Percentiles rank a stretch among this genome's conserved stretches.
These are phyloP conservation scores for Brachystomella parvula DNA, from an alignment of 1,140 invertebrate genomes.

Conservation along the genomic window DNA sequence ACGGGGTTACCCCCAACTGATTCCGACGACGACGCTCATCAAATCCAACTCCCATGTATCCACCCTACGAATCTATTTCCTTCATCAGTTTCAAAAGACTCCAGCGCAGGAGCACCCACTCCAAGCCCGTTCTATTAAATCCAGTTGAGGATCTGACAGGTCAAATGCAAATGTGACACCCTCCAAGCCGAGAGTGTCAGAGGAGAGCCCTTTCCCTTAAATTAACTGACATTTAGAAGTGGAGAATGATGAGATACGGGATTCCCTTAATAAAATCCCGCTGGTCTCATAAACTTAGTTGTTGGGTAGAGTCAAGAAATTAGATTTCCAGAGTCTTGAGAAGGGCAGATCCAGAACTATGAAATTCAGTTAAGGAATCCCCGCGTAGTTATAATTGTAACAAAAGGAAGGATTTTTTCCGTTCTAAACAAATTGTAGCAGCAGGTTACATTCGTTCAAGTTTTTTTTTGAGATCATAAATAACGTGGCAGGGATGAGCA, in stretches of 20 bases:
- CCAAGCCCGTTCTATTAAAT: neutral
- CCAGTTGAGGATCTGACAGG: neutral
- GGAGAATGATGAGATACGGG: neutral
- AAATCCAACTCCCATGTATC: neutral
- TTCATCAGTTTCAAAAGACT: neutral
- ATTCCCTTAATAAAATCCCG: neutral
- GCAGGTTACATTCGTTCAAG: conserved; percentile 2
- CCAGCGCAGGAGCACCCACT: neutral
- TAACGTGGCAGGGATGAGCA: too few relatives aligned
- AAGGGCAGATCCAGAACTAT: neutral
- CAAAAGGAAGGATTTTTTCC: neutral
- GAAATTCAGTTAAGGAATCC: conserved; percentile 4
- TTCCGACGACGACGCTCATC: too few relatives aligned
- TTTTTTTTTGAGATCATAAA: too few relatives aligned
- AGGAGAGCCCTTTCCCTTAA: neutral
- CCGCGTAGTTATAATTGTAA: neutral
- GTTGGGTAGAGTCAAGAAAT: neutral
- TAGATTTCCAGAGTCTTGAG: too few relatives aligned
- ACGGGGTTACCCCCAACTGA: too few relatives aligned
- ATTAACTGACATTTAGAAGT: conserved; percentile 1
- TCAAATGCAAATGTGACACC: conserved; percentile 10
- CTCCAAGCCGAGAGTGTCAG: neutral
- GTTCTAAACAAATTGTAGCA: conserved; percentile 5
- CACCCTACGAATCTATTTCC: conserved; percentile 4
- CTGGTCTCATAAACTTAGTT: neutral